Base-by-base conservation (phyloP, 2,888 invertebrate genomes). In the Eupithecia tripunctaria region DNA sequence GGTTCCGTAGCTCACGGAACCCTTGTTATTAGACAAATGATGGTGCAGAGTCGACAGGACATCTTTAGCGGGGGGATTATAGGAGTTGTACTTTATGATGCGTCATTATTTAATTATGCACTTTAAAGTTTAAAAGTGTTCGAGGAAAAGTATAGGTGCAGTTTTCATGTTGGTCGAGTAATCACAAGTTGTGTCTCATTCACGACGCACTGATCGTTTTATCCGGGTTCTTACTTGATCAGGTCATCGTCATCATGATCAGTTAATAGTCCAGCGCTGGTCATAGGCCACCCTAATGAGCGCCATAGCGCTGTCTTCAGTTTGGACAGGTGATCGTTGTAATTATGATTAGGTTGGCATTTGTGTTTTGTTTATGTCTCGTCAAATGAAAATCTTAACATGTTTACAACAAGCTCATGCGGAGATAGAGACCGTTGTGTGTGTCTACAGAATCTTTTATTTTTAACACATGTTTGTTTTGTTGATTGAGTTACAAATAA, bases 11-110 rank as follows among this genome's bases (percentile, higher is more conserved):
- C 56, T 25, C 60, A 60, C 21, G 47, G 60, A 60, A 60, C 62
- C 62, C 29, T 32, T 32, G n/a, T 69, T 67, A 67, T 47, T 56
- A 64, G 66, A 74, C 71, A 74, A 69, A 74, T 63, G 74, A 74
- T 69, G 47, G 2, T 43, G 74, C 18, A 67, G 56, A 43, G 27
- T 8, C 71, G 32, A 36, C 43, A 56, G 67, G 71, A 63, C 66
- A 63, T 63, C 62, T 63, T 63, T 29, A 27, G 32, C n/a, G 62
- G 62, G 32, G 47, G 38, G 32, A n/a, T 63, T n/a, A 32, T 56
- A 56, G 12, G 25, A 56, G 25, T 56, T 56, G 62, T 32, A 63
- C n/a, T 70, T 66, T 60, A 70, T 56, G 64, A 25, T 29, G 65
- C 65, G n/a, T 70, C 43, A 68, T 62, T 62, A 63, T 63, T 63